Percentiles rank a stretch among this genome's conserved stretches.
Conservation (phyloP, 2,797 vertebrate species). For the Agapornis canus region DNA sequence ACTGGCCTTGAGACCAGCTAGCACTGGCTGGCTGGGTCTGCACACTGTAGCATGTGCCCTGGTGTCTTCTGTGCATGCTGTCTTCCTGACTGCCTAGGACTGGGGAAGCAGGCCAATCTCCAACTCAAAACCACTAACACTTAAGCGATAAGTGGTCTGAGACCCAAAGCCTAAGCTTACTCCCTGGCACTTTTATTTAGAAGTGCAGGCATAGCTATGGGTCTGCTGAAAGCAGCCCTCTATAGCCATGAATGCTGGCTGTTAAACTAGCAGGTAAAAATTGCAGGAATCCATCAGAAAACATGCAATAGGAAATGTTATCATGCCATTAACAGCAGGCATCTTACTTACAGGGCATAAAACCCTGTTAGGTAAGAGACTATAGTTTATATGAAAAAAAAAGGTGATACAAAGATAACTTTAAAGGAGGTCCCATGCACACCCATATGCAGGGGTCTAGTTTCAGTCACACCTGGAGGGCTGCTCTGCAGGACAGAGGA, state of each 20-base stretch:
- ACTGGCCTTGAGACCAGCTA: not conserved
- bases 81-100: not conserved
- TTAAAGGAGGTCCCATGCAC: not conserved
- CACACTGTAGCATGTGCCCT: accelerated
- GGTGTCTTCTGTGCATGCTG: not conserved
- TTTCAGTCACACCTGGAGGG: not conserved
- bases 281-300: not conserved
- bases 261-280: not conserved
- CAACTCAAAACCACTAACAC: not conserved
- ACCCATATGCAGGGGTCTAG: not conserved
- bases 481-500: not conserved
- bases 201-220: not conserved
- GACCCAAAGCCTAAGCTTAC: not conserved
- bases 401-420: not conserved
- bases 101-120: not conserved
- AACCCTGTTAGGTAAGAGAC: not conserved
- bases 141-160: not conserved
- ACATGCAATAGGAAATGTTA: not conserved
- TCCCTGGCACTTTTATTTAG: not conserved
- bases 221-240: not conserved
- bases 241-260: not conserved
- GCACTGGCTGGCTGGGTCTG: not conserved
- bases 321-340: not conserved
- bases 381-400: not conserved
- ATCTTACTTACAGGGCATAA: not conserved